Conservation (phyloP, 2,113 vertebrate species). For the Eulemur rufifrons region DNA sequence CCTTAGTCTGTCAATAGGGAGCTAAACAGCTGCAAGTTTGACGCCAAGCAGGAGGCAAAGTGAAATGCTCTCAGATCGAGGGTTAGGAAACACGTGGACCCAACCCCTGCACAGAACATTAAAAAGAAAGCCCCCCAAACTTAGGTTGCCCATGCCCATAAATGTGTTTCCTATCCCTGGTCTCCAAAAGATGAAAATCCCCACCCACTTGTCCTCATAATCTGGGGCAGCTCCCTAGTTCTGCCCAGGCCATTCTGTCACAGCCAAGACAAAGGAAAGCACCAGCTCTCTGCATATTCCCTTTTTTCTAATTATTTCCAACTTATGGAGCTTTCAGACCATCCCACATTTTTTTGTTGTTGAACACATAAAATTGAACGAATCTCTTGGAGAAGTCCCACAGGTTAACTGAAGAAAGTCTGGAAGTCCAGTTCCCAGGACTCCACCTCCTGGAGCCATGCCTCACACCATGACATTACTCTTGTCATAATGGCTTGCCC, state of each 20-base stretch:
- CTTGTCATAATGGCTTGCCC: not conserved
- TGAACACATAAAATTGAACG: not conserved
- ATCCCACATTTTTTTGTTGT: too few species aligned
- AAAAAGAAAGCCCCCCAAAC: not conserved
- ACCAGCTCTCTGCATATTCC: not conserved
- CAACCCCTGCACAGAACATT: accelerated
- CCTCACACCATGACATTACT: not conserved
- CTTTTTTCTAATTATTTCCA: not conserved
- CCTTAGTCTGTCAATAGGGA: not conserved
- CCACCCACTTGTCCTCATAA: not conserved
- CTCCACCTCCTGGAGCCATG: not conserved
- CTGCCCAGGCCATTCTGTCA: not conserved
- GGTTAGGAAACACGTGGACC: not conserved
- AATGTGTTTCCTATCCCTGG: not conserved
- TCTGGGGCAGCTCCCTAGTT: not conserved
- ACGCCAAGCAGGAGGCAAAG: not conserved
- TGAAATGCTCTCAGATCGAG: not conserved
- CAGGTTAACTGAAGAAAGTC: not conserved
- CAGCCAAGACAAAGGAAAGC: not conserved
- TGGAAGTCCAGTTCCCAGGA: not conserved
- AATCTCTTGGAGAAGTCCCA: not conserved
- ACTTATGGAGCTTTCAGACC: not conserved
- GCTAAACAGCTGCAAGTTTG: not conserved
- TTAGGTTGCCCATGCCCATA: accelerated
- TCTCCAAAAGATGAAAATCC: not conserved